Percentiles rank a stretch among this genome's conserved stretches.
These are phyloP conservation scores for Dryomyza anilis DNA, from an alignment of 2,888 invertebrate species.

Conservation along the genomic window DNA sequence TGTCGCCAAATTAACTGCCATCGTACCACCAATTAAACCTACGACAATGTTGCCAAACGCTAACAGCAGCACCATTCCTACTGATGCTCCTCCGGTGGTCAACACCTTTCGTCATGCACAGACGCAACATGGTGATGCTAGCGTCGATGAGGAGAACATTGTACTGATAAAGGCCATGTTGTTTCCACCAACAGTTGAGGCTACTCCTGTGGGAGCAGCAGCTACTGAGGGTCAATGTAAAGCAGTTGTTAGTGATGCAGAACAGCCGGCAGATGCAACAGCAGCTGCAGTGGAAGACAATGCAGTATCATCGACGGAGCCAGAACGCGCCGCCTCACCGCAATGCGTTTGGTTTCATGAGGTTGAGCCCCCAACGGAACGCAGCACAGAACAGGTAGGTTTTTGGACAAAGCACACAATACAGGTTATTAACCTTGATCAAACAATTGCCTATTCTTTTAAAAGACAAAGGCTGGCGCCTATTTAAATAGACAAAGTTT, in stretches of 20 bases:
- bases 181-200: slow-evolving; percentile 6
- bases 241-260: neutral
- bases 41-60: slow-evolving; percentile 2
- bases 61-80: too few species aligned
- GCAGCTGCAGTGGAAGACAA: neutral
- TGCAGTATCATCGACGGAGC: neutral
- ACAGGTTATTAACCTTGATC: neutral
- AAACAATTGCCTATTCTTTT: too few species aligned
- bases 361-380: slow-evolving; percentile 25
- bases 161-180: slow-evolving; percentile 45
- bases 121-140: slow-evolving; percentile 50
- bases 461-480: too few species aligned
- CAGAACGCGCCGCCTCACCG: slow-evolving; percentile 8
- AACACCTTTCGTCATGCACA: slow-evolving; percentile 43
- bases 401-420: neutral
- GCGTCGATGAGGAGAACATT: slow-evolving; percentile 51
- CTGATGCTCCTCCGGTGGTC: too few species aligned
- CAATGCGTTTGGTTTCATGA: slow-evolving; percentile 45
- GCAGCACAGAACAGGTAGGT: slow-evolving; percentile 22
- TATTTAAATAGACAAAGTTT: too few species aligned
- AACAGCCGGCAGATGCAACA: neutral
- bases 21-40: too few species aligned
- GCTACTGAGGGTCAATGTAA: neutral
- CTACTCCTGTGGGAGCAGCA: neutral
- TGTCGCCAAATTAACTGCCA: too few species aligned